Conservation (phyloP, 2,888 invertebrate species). For the Anagyrus pseudococci region DNA sequence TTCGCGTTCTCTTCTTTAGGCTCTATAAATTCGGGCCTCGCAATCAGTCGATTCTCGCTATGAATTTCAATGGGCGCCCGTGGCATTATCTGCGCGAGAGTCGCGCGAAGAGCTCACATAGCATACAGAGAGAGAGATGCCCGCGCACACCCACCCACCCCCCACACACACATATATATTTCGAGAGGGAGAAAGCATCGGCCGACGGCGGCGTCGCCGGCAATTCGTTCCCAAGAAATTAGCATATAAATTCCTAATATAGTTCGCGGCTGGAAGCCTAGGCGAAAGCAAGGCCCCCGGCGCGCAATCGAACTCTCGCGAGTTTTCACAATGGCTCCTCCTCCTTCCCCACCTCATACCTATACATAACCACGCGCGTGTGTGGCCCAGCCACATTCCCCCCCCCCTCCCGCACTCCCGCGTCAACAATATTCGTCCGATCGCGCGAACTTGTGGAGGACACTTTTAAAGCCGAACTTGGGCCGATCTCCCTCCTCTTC, state of each 20-base stretch:
- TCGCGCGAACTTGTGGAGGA: slow-evolving; percentile 33
- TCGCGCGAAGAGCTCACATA: neutral
- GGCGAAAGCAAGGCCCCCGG: neutral
- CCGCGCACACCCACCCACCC: too few species aligned
- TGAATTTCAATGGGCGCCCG: slow-evolving; percentile 29
- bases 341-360: neutral
- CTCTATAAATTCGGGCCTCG: too few species aligned
- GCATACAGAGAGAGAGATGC: slow-evolving; percentile 1
- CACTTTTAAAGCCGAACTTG: slow-evolving; percentile 28
- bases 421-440: slow-evolving; percentile 36
- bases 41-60: slow-evolving; percentile 33
- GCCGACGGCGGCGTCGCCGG: slow-evolving; percentile 4
- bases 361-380: too few species aligned
- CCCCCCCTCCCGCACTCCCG: slow-evolving; percentile 14
- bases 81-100: neutral
- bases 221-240: slow-evolving; percentile 38
- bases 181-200: neutral
- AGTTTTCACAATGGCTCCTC: slow-evolving; percentile 19
- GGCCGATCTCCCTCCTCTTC: too few species aligned
- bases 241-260: slow-evolving; percentile 41
- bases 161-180: slow-evolving; percentile 5
- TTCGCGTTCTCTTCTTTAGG: too few species aligned
- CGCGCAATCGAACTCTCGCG: slow-evolving; percentile 30
- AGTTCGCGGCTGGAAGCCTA: slow-evolving; percentile 20
- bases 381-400: too few species aligned